Evolutionary conservation across 2,888 invertebrate species (phyloP).

Genomic region (Drosophila macrospina): DNA sequence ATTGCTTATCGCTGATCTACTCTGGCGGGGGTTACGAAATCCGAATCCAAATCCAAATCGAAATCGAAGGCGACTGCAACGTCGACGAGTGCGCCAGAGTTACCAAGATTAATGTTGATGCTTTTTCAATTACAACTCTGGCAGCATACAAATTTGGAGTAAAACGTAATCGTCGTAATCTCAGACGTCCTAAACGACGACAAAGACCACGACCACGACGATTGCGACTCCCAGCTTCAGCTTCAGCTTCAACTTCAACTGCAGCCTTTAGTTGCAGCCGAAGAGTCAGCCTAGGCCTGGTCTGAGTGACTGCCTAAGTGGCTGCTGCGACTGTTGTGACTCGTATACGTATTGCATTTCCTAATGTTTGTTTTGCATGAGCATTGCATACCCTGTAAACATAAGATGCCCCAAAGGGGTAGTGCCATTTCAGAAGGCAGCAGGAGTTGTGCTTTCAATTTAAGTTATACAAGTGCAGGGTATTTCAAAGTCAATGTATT

Average conservation of each 20-base stretch:
- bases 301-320: slow-evolving; percentile 78
- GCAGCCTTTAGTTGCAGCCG: too few species aligned
- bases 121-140: slow-evolving; percentile 84
- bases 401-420: background rate
- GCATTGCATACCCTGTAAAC: slow-evolving; percentile 50
- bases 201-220: slow-evolving; percentile 65
- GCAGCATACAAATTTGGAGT: slow-evolving; percentile 83
- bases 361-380: slow-evolving; percentile 82
- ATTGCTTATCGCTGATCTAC: slow-evolving; percentile 44
- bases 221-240: slow-evolving; percentile 45
- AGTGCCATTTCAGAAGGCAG: background rate
- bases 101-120: slow-evolving; percentile 85
- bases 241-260: slow-evolving; percentile 19
- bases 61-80: slow-evolving; percentile 55
- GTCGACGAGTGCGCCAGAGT: slow-evolving; percentile 64
- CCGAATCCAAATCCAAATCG: slow-evolving; percentile 60
- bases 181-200: slow-evolving; percentile 79
- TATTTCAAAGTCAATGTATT: background rate
- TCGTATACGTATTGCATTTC: slow-evolving; percentile 81
- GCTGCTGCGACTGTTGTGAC: slow-evolving; percentile 67
- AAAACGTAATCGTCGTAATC: slow-evolving; percentile 82
- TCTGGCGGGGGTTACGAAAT: slow-evolving; percentile 58
- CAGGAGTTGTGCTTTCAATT: too few species aligned
- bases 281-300: slow-evolving; percentile 28
- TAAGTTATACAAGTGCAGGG: background rate